These are phyloP conservation scores for Anhinga rufa DNA, from an alignment of 2,113 vertebrate species.

Conservation along the genomic window DNA sequence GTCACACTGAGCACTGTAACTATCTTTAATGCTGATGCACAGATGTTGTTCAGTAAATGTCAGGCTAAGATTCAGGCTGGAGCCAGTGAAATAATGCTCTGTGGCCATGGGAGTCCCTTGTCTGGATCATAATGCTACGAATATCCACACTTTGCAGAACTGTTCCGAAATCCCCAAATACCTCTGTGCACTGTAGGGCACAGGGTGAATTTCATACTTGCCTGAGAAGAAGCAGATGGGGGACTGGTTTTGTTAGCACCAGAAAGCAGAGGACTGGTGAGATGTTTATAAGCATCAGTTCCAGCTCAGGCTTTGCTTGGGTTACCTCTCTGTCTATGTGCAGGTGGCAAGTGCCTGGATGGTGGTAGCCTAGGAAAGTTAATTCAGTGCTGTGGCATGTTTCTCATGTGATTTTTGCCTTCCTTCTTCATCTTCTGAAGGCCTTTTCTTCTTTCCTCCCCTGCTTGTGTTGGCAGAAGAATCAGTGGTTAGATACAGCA, in stretches of 20 bases:
- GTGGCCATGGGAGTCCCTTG: neutral
- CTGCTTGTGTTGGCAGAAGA: neutral
- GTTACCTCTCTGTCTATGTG: neutral
- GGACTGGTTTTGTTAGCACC: neutral
- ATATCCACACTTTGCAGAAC: neutral
- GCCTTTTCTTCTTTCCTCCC: neutral
- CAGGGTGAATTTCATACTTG: neutral
- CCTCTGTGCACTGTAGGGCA: neutral
- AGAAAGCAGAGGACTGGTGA: neutral
- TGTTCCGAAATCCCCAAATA: neutral
- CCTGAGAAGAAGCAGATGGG: neutral
- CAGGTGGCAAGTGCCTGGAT: neutral
- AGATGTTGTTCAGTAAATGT: conserved; percentile 25
- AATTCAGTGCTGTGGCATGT: neutral
- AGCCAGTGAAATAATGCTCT: neutral
- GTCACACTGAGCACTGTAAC: neutral
- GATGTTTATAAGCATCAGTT: neutral
- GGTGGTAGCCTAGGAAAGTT: neutral
- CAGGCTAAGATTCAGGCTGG: neutral
- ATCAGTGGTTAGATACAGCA: neutral
- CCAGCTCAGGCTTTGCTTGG: neutral
- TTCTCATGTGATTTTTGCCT: neutral
- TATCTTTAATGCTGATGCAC: neutral
- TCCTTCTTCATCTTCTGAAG: neutral
- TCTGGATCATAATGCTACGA: neutral